A percentile compares a stretch with the other conserved stretches of the same genome.
These are phyloP conservation scores for Urophycis tenuis DNA, from an alignment of 2,797 vertebrate genomes.

Conservation along the genomic window DNA sequence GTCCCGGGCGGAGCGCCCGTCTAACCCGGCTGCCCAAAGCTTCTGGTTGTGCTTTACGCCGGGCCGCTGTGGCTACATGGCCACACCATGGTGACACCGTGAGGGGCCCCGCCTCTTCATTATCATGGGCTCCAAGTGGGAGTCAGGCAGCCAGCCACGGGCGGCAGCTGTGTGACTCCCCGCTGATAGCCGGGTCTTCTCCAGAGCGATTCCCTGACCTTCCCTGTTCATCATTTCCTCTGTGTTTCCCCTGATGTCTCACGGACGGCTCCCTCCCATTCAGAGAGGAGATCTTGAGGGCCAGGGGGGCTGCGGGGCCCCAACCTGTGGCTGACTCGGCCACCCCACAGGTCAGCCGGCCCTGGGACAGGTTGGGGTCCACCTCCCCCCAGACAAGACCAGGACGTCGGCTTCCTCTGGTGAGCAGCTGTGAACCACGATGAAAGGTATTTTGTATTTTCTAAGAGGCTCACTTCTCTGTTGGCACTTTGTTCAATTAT, in stretches of 20 bases:
- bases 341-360: background rate
- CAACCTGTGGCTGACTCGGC: background rate
- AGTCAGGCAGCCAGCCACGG: slow-evolving; percentile 58
- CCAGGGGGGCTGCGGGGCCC: background rate
- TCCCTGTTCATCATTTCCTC: slow-evolving; percentile 52
- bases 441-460: background rate
- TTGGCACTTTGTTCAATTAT: background rate
- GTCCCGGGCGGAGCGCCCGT: background rate
- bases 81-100: background rate
- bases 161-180: slow-evolving; percentile 36
- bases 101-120: background rate
- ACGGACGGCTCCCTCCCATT: slow-evolving; percentile 22
- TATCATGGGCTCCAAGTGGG: slow-evolving; percentile 26
- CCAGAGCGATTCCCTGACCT: slow-evolving; percentile 44
- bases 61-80: background rate
- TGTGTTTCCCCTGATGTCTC: slow-evolving; percentile 51
- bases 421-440: background rate
- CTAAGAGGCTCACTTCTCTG: background rate
- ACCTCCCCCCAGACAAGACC: background rate
- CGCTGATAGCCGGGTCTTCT: slow-evolving; percentile 60
- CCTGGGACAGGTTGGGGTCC: background rate
- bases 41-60: no score
- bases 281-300: background rate
- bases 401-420: background rate
- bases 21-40: background rate